A percentile compares a stretch with the other conserved stretches of the same genome.
Evolutionary conservation across 2,888 invertebrate species (phyloP).

Genomic region (Cryptocephalus moraei): DNA sequence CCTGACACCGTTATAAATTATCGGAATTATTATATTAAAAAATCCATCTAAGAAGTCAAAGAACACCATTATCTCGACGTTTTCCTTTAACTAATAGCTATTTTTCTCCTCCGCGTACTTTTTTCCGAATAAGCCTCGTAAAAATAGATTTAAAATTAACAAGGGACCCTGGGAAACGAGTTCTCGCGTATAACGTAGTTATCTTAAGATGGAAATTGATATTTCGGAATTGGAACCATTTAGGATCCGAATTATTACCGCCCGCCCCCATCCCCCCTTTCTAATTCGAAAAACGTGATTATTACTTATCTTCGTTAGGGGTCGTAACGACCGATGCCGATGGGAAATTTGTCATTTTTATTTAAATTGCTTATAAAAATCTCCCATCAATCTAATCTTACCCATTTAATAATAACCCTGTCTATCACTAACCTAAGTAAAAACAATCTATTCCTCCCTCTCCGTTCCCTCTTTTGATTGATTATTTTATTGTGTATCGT

Average conservation of each 20-base stretch:
- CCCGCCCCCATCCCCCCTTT: no score
- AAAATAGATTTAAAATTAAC: constrained; percentile 28
- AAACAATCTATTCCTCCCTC: no score
- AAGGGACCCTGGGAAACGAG: constrained; percentile 14
- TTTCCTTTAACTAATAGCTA: constrained; percentile 37
- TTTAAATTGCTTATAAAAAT: no score
- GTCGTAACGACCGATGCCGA: no score
- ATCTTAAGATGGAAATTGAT: background rate
- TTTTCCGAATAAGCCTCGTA: constrained; percentile 18
- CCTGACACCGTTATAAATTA: constrained; percentile 36
- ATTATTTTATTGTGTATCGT: background rate
- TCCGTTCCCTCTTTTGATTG: no score
- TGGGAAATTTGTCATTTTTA: no score
- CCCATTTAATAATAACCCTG: no score
- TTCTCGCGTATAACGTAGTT: background rate
- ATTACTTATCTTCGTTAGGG: no score
- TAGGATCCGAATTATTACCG: no score
- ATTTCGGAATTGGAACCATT: background rate
- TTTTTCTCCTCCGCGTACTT: constrained; percentile 31
- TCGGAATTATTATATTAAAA: constrained; percentile 66
- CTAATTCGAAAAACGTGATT: no score
- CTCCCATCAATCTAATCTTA: no score
- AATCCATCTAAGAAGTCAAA: constrained; percentile 63
- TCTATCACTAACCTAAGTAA: no score
- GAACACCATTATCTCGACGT: constrained; percentile 44